phyloP scores from a whole-genome alignment of 2,797 vertebrate species.

The Miichthys miiuy region DNA sequence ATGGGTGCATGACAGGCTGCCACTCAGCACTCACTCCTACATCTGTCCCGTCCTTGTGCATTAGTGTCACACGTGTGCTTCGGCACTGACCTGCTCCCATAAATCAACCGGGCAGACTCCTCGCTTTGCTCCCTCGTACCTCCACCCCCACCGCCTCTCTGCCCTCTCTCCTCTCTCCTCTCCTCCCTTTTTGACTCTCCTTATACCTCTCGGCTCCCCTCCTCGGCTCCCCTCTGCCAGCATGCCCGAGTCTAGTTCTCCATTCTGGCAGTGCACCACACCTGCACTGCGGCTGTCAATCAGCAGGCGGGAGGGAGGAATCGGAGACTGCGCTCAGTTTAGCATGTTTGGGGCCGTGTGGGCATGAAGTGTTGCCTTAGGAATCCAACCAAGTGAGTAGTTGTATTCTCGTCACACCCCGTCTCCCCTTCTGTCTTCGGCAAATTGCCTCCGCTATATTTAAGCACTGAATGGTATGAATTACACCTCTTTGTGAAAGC shows the following conservation, averaged over 20 bases:
- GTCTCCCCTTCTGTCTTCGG: conserved; percentile 62
- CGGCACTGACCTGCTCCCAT: conserved; percentile 74
- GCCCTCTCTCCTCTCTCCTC: conserved; percentile 14
- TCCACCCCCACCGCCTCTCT: not conserved
- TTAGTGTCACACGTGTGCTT: conserved; percentile 77
- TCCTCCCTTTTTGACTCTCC: conserved; percentile 33
- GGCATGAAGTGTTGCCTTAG: conserved; percentile 63
- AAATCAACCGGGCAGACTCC: conserved; percentile 66
- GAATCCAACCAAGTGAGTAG: conserved; percentile 64
- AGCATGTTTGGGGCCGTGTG: conserved; percentile 67
- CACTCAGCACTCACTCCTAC: conserved; percentile 69
- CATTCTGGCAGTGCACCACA: conserved; percentile 69
- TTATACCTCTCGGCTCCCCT: conserved; percentile 34
- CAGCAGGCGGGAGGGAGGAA: conserved; percentile 64
- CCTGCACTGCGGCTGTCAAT: conserved; percentile 82
- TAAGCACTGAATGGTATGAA: conserved; percentile 61
- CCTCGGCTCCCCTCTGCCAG: conserved; percentile 48
- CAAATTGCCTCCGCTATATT: conserved; percentile 75
- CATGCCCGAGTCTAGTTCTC: conserved; percentile 54
- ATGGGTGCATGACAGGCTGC: conserved; percentile 71
- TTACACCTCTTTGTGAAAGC: conserved; percentile 61
- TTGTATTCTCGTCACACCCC: conserved; percentile 59
- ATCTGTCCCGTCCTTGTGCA: conserved; percentile 81
- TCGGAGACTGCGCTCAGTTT: conserved; percentile 61
- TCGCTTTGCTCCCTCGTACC: conserved; percentile 18